phyloP scores from a whole-genome alignment of 2,888 invertebrate species.

The Pheosia tremula region DNA sequence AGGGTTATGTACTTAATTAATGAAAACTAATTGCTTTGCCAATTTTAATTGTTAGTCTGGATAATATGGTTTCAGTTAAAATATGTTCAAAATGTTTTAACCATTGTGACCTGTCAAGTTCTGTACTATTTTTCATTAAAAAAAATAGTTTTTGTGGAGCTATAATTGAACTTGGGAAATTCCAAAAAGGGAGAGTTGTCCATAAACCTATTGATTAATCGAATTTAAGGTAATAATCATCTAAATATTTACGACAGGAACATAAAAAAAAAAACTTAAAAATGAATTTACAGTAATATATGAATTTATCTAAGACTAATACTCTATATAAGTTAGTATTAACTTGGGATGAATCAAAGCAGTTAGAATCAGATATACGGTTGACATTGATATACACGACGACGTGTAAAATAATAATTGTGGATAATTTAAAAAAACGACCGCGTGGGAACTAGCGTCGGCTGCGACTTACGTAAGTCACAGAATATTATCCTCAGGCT shows the following conservation, averaged over 20 bases:
- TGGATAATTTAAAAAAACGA: slow-evolving; percentile 24
- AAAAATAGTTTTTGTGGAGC: too few species aligned
- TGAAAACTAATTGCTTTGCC: not conserved
- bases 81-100: too few species aligned
- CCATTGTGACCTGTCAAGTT: too few species aligned
- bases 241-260: too few species aligned
- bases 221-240: too few species aligned
- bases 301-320: not conserved
- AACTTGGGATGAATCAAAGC: slow-evolving; percentile 27
- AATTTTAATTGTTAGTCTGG: not conserved
- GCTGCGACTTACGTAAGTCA: not conserved
- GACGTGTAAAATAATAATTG: slow-evolving; percentile 39
- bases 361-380: slow-evolving; percentile 26
- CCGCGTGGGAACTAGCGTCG: slow-evolving; percentile 34
- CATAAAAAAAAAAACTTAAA: too few species aligned
- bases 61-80: not conserved
- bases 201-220: too few species aligned
- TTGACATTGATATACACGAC: slow-evolving; percentile 3
- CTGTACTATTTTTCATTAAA: too few species aligned
- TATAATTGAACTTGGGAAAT: too few species aligned
- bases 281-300: too few species aligned
- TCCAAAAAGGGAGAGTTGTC: too few species aligned
- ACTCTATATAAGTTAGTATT: not conserved
- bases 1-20: slow-evolving; percentile 23
- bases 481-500: not conserved